phyloP scores from a whole-genome alignment of 1,140 invertebrate species.

The Lepidurus apus region DNA sequence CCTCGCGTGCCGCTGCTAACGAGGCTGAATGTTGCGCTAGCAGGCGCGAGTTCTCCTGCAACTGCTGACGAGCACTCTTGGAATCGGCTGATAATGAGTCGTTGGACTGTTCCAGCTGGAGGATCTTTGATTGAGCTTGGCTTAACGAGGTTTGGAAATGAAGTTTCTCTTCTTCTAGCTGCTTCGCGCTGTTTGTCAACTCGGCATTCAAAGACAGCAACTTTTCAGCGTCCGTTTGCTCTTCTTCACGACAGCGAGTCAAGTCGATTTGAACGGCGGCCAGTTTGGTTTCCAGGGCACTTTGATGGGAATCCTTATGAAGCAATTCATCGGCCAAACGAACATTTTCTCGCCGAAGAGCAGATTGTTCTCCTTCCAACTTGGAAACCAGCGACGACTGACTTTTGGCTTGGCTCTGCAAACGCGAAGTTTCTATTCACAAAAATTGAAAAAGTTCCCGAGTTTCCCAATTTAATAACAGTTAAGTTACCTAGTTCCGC shows the following conservation, averaged over 20 bases:
- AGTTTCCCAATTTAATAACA: background rate
- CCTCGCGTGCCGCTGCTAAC: conserved; percentile 23
- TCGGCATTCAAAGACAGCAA: background rate
- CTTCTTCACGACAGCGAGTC: background rate
- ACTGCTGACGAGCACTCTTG: conserved; percentile 37
- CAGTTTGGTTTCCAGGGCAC: conserved; percentile 29
- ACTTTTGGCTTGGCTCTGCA: background rate
- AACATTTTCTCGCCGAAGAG: conserved; percentile 32
- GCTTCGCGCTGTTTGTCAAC: background rate
- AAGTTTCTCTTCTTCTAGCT: background rate
- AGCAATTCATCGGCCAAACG: conserved; percentile 30
- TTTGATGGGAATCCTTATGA: conserved; percentile 29
- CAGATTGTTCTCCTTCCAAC: conserved; percentile 24
- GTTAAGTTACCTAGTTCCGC: conserved; percentile 49
- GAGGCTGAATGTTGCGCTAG: background rate
- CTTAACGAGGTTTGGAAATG: background rate
- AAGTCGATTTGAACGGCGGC: conserved; percentile 29
- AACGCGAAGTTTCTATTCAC: background rate
- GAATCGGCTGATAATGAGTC: conserved; percentile 33
- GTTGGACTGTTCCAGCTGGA: conserved; percentile 30
- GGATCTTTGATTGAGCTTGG: conserved; percentile 22
- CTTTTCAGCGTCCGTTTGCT: background rate
- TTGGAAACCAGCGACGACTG: background rate
- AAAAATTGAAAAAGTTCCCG: no score
- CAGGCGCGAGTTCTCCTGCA: background rate